These are phyloP conservation scores for Dasypogon diadema DNA, from an alignment of 2,888 invertebrate species.

Conservation along the genomic window DNA sequence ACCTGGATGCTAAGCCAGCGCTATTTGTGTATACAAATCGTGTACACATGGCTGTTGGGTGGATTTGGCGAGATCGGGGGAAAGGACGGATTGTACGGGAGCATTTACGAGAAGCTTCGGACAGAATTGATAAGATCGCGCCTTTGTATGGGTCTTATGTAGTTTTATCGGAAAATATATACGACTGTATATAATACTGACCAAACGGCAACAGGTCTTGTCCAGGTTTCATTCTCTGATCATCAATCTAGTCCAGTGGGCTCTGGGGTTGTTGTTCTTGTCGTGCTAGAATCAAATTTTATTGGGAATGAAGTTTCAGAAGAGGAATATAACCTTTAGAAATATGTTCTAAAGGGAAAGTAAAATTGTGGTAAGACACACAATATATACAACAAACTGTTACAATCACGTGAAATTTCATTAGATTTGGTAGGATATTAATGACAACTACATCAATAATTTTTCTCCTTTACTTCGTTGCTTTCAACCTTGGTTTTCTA, in stretches of 20 bases:
- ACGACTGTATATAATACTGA: conserved; percentile 21
- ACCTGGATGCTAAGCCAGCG: conserved; percentile 6
- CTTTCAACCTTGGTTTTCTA: too few relatives aligned
- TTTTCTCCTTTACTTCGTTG: too few relatives aligned
- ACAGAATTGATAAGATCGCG: not conserved
- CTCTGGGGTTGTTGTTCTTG: conserved; percentile 19
- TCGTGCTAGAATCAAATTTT: too few relatives aligned
- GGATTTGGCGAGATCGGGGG: not conserved
- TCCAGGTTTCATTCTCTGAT: conserved; percentile 39
- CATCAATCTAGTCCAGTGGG: conserved; percentile 36
- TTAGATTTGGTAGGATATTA: too few relatives aligned
- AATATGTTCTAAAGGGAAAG: too few relatives aligned
- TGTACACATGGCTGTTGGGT: not conserved
- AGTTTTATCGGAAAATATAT: not conserved
- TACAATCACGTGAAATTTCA: too few relatives aligned
- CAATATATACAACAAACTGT: too few relatives aligned
- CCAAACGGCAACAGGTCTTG: conserved; percentile 41
- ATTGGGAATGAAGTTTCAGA: too few relatives aligned
- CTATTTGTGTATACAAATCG: conserved; percentile 1
- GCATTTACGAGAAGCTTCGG: conserved; percentile 5
- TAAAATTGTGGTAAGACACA: too few relatives aligned
- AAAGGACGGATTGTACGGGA: not conserved
- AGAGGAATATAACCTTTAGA: too few relatives aligned
- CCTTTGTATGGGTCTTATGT: not conserved
- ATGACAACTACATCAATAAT: too few relatives aligned